Percentiles rank a stretch among this genome's conserved stretches.
phyloP scores from a whole-genome alignment of 2,888 invertebrate genomes.

The Ectemnius cavifrons region DNA sequence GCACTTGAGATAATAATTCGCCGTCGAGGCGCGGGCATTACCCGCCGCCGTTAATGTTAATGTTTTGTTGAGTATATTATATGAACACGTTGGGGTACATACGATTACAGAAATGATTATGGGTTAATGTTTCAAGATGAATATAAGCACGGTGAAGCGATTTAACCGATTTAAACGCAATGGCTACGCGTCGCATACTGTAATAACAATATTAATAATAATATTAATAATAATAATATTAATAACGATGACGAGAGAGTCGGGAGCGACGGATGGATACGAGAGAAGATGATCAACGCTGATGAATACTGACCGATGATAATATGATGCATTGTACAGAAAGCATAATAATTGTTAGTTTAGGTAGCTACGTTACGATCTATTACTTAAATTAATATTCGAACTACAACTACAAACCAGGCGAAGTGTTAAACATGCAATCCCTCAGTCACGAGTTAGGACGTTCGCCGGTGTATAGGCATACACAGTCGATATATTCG shows the following conservation, averaged over 20 bases:
- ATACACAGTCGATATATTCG: conserved; percentile 20
- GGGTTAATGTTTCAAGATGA: conserved; percentile 62
- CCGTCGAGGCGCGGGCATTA: conserved; percentile 36
- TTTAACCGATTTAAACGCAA: conserved; percentile 39
- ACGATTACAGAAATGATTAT: conserved; percentile 61
- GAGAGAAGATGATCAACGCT: conserved; percentile 29
- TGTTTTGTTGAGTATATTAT: conserved; percentile 72
- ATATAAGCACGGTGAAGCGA: conserved; percentile 46
- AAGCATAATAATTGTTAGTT: conserved; percentile 75
- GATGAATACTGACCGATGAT: conserved; percentile 12
- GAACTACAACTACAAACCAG: conserved; percentile 41
- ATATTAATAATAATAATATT: conserved; percentile 22
- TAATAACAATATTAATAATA: conserved; percentile 38
- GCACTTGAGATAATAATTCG: conserved; percentile 48
- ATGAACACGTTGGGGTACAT: conserved; percentile 68
- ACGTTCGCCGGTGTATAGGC: conserved; percentile 36
- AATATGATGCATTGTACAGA: conserved; percentile 73
- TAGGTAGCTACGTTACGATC: conserved; percentile 74
- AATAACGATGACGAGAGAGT: conserved; percentile 12
- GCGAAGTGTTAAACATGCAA: conserved; percentile 38
- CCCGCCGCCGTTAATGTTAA: conserved; percentile 65
- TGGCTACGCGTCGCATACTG: conserved; percentile 51
- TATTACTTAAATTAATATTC: conserved; percentile 60
- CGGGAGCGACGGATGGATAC: conserved; percentile 5
- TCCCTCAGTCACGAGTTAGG: conserved; percentile 54